Base-by-base conservation (phyloP, 2,888 invertebrate species). In the Geophilus truncorum region DNA sequence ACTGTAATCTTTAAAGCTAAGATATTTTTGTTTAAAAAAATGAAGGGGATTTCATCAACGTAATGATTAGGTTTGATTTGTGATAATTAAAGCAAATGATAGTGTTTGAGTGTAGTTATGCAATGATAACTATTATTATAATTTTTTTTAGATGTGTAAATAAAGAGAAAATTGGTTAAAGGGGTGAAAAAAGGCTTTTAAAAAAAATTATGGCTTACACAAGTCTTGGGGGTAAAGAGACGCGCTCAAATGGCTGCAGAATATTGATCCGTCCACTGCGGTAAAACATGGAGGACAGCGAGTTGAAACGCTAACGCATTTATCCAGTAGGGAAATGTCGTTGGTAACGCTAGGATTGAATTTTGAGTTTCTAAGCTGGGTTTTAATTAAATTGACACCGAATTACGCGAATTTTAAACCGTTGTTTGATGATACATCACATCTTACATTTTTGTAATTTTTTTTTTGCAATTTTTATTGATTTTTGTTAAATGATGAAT, bases 241-340 rank as follows among this genome's bases (percentile, higher is more conserved):
- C 70, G 25, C 28, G 70, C 28, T 70, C 25, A 70, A 70, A 70
- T 70, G 70, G 70, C n/a, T 70, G 70, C 70, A 70, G 70, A 70
- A 70, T 70, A 70, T 70, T 70, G 70, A 70, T 70, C 70, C 70
- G 28, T 70, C 70, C 70, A 70, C 70, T 70, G 70, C 70, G 70
- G 25, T 18, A 51, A 70, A 70, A 70, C 25, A 70, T 70, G 70
- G 70, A 70, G 70, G 70, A 70, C 28, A 23, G 28, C 15, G 7
- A n/a, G 18, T n/a, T n/a, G 18, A 51, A 51, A 51, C 18, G 51
- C 18, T 51, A 18, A 51, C 15, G 5, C 18, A 4, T 51, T 18
- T 51, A 3, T 51, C 0, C 18, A 5, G n/a, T n/a, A n/a, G n/a
- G n/a, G n/a, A n/a, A n/a, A n/a, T n/a, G n/a, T n/a, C n/a, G n/a